A percentile compares a stretch with the other conserved stretches of the same genome.
Conservation (phyloP, 2,113 vertebrate species). For the Meles meles region DNA sequence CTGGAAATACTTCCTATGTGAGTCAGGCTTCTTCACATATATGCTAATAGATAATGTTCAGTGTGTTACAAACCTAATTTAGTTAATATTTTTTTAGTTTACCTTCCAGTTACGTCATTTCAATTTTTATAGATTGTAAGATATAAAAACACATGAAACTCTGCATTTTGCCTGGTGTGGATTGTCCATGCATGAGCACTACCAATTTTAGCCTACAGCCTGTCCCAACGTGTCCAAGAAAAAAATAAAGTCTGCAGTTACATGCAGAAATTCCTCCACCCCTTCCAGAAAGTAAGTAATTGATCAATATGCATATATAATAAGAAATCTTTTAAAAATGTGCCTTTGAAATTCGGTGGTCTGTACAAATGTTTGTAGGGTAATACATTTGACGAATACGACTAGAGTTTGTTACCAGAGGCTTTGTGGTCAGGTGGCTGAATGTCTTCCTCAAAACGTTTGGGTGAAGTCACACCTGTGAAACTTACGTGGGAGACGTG, state of each 20-base stretch:
- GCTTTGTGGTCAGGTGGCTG: background rate
- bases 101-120: background rate
- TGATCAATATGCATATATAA: background rate
- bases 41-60: background rate
- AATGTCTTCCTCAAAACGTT: background rate
- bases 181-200: too few species aligned
- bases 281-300: background rate
- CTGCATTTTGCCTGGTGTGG: background rate
- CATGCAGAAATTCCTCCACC: background rate
- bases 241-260: background rate
- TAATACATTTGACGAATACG: background rate
- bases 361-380: background rate
- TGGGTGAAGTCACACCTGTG: background rate
- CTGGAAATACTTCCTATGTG: background rate
- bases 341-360: background rate
- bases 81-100: background rate
- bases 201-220: background rate
- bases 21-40: background rate
- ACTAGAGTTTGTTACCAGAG: background rate
- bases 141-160: background rate
- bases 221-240: background rate
- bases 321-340: background rate
- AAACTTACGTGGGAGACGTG: rapidly evolving
- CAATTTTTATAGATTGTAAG: background rate
- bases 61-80: background rate